Evolutionary conservation across 2,888 invertebrate species (phyloP), one percentile per base, ranked within the genome.

Genomic region (Reticulitermes lucifugus): DNA sequence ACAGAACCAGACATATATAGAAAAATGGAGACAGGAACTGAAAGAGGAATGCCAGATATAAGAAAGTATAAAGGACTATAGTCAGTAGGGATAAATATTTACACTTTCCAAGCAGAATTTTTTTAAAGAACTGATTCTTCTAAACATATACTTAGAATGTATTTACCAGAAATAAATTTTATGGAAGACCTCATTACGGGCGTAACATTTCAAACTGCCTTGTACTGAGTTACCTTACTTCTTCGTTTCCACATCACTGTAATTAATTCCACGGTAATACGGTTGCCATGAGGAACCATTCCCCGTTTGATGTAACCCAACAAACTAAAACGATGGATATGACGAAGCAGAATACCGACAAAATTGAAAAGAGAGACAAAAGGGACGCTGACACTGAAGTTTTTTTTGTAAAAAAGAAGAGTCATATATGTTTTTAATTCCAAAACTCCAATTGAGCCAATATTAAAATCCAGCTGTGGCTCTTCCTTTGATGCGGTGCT

Each of bases 341-440:
- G n/a, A 70, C 14, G 18, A 70, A 70, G 70, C 55, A 55, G 55
- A 55, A 55, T 18, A 70, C 70, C 18, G 29, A 73, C 35, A 35
- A 41, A 73, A 73, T 73, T 29, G 35, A 73, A 29, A 35, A 73
- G 10, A 12, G 29, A 2, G 73, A 73, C 18, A 41, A 73, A 35
- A 46, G 6, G n/a, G n/a, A 6, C 25, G 35, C 25, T 35, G 41
- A 73, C 73, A 29, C 21, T 18, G 41, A 35, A 41, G 35, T 35
- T 41, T 41, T 41, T 73, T 73, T 21, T 41, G 9, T 41, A 41
- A 73, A 70, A 70, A 25, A 65, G 65, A 14, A 73, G 71, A 9
- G 73, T 41, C 73, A 71, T 71, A 25, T 71, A 73, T 41, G 41
- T 65, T 65, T 73, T 73, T 73, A 73, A 73, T 73, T 73, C 14